phyloP scores from a whole-genome alignment of 2,113 vertebrate species.

The Tupaia chinensis region DNA sequence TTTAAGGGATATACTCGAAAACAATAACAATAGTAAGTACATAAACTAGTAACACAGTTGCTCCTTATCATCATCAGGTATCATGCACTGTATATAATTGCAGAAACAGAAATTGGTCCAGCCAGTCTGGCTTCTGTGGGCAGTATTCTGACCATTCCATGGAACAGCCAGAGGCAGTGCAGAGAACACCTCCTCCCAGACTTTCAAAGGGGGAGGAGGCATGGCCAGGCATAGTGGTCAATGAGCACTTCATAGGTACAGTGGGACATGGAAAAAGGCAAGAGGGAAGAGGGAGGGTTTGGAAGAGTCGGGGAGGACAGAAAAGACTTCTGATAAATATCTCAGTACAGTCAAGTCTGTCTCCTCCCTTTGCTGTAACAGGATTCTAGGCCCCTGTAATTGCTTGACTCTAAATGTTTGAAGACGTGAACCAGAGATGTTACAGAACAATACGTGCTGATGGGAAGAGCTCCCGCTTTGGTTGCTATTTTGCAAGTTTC shows the following conservation, averaged over 20 bases:
- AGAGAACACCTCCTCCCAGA: not conserved
- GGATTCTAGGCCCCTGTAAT: not conserved
- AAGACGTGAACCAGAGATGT: not conserved
- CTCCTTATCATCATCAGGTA: no score
- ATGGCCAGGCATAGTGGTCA: not conserved
- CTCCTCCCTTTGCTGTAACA: not conserved
- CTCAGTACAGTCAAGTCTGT: not conserved
- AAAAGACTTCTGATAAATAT: constrained; percentile 5
- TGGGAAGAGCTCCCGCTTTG: not conserved
- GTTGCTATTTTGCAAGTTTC: constrained; percentile 42
- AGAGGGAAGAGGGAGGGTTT: not conserved
- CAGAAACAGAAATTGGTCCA: not conserved
- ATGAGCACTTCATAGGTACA: not conserved
- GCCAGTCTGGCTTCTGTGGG: not conserved
- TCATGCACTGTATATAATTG: no score
- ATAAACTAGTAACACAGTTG: no score
- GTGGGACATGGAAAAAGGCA: not conserved
- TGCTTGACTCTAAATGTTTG: constrained; percentile 38
- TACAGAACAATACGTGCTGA: constrained; percentile 52
- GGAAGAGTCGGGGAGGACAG: not conserved
- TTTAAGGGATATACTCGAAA: no score
- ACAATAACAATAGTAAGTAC: no score
- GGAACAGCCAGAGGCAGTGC: not conserved
- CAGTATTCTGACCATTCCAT: not conserved
- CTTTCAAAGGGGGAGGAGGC: not conserved